These are phyloP conservation scores for Folsomia candida DNA, from an alignment of 2,888 invertebrate genomes.

Conservation along the genomic window DNA sequence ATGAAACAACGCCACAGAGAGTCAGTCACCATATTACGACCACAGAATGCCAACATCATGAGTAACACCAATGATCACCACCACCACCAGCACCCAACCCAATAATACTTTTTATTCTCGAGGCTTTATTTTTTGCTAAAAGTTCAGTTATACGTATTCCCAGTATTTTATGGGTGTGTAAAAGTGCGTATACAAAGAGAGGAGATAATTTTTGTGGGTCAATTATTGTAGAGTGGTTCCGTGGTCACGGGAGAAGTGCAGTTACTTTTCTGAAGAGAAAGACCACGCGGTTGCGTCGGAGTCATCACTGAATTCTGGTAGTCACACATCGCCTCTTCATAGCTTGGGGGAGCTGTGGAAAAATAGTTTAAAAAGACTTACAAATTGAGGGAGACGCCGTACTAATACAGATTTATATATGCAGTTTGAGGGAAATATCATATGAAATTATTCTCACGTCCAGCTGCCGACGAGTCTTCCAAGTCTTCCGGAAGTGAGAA, in stretches of 20 bases:
- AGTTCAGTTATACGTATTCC: too few relatives aligned
- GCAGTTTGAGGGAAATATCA: too few relatives aligned
- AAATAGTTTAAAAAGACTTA: background rate
- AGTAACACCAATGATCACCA: background rate
- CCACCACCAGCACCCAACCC: background rate
- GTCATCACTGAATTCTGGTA: constrained; percentile 27
- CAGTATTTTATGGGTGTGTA: too few relatives aligned
- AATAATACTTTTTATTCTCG: background rate
- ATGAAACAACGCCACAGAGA: too few relatives aligned
- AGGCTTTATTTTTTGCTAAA: background rate
- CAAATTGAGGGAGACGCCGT: constrained; percentile 6
- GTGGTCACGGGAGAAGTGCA: background rate
- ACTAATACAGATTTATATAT: constrained; percentile 26
- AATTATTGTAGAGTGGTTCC: background rate
- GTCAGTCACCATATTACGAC: background rate
- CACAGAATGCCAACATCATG: background rate
- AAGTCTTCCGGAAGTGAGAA: constrained; percentile 22
- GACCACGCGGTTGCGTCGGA: background rate
- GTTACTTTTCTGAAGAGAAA: background rate
- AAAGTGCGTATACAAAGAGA: background rate
- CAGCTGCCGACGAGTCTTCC: constrained; percentile 21
- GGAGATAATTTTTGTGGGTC: background rate
- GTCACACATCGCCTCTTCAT: constrained; percentile 33
- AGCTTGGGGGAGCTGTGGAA: constrained; percentile 18
- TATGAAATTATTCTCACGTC: constrained; percentile 17